Evolutionary conservation across 2,113 vertebrate species (phyloP).

Genomic region (Pipra filicauda): DNA sequence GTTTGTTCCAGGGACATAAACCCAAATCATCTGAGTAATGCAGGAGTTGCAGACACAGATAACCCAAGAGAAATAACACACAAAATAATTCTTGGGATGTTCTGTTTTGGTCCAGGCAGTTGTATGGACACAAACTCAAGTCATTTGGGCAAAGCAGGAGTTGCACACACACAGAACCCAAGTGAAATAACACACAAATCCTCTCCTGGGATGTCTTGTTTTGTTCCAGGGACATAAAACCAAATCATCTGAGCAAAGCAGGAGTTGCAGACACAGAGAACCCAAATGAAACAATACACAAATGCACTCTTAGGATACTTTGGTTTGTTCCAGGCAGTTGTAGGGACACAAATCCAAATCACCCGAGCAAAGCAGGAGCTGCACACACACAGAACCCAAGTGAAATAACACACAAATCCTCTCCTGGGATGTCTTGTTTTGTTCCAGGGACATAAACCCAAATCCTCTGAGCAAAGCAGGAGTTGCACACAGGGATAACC

Average conservation of each 20-base stretch:
- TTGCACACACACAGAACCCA: background rate
- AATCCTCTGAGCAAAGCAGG: background rate
- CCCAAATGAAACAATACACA: background rate
- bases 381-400: background rate
- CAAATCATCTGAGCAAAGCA: no score
- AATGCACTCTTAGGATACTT: background rate
- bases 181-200: background rate
- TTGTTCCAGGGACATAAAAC: no score
- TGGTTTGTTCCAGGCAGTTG: no score
- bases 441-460: background rate
- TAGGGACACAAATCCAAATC: no score
- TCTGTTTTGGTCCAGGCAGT: background rate
- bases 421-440: background rate
- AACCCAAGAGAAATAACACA: no score
- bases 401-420: background rate
- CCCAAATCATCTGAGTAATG: no score
- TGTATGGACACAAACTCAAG: no score
- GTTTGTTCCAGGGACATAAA: no score
- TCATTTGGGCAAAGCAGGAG: background rate
- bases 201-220: background rate
- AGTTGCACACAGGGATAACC: background rate
- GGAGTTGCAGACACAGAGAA: background rate
- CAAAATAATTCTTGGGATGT: background rate
- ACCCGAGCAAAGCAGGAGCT: background rate
- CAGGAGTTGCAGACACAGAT: no score